These are phyloP conservation scores for Thryonomys swinderianus DNA, from an alignment of 2,113 vertebrate species.

Conservation along the genomic window DNA sequence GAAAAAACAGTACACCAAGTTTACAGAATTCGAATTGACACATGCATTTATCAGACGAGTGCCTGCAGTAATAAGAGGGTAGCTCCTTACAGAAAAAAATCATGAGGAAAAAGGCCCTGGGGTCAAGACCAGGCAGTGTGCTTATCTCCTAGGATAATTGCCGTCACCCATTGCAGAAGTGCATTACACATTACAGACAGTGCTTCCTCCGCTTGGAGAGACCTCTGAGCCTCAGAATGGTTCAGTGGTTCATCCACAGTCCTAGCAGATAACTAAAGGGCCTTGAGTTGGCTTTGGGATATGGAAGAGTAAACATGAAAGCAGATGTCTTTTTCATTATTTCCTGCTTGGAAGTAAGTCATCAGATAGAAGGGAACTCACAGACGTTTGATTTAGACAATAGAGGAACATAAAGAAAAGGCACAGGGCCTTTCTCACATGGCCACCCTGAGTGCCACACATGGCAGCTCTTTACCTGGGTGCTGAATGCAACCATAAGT, in stretches of 20 bases:
- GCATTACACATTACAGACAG: not conserved
- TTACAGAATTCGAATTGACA: not conserved
- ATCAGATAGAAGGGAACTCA: not conserved
- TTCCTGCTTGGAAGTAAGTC: not conserved
- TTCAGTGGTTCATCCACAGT: not conserved
- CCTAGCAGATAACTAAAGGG: not conserved
- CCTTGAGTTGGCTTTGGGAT: not conserved
- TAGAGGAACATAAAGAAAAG: not conserved
- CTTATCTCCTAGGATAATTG: not conserved
- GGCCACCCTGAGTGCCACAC: not conserved
- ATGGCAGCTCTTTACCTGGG: not conserved
- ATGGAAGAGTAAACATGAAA: not conserved
- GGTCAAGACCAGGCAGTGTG: not conserved
- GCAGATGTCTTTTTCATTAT: not conserved
- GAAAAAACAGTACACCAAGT: not conserved
- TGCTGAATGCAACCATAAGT: not conserved
- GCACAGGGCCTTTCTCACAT: fast-evolving
- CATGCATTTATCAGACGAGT: not conserved
- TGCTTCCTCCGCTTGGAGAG: not conserved
- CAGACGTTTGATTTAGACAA: not conserved
- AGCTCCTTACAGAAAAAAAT: not conserved
- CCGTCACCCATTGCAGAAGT: not conserved
- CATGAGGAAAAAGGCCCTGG: not conserved
- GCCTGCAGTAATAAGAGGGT: not conserved
- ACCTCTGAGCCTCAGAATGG: not conserved